Conservation (phyloP, 2,888 invertebrate species). For the Willowsia nigromaculata region DNA sequence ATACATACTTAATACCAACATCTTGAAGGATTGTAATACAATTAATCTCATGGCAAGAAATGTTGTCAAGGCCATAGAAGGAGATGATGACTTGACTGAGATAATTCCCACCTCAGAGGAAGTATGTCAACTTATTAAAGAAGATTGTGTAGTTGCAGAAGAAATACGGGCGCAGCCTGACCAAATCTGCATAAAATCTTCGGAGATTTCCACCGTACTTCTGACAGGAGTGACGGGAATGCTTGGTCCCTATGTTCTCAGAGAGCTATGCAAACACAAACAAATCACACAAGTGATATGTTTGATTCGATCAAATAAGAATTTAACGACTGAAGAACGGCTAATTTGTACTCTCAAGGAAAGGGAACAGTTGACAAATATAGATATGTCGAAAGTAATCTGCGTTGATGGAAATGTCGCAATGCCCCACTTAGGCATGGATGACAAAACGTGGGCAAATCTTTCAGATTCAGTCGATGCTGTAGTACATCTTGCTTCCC, state of each 20-base stretch:
- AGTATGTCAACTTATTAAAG: constrained; percentile 7
- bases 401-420: neutral
- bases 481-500: no score
- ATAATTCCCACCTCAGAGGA: neutral
- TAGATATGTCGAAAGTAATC: neutral
- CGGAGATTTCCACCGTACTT: neutral
- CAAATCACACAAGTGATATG: no score
- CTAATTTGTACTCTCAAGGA: neutral
- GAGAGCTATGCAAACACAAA: no score
- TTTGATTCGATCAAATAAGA: no score
- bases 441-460: no score
- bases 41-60: neutral
- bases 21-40: constrained; percentile 38
- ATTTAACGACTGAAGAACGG: no score
- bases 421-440: neutral
- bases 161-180: neutral
- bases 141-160: constrained; percentile 34
- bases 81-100: neutral
- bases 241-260: no score
- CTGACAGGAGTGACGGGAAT: no score
- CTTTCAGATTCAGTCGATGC: no score
- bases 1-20: neutral
- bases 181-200: neutral
- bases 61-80: constrained; percentile 12
- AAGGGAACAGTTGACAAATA: neutral